phyloP scores from a whole-genome alignment of 23 tunicate species.

The Trididemnum nubilum region DNA sequence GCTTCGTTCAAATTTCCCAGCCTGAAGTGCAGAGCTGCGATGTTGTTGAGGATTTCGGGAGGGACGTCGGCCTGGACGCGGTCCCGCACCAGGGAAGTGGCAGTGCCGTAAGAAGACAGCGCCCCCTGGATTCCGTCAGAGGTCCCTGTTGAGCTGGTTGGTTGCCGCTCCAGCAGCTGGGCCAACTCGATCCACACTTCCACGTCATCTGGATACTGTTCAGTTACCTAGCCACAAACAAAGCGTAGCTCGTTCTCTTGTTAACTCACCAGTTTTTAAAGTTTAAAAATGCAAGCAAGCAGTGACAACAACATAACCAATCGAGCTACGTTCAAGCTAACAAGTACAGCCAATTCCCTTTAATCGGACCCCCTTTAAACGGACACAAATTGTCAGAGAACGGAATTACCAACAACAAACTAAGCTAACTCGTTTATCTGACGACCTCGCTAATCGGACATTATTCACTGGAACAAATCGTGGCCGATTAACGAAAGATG shows the following conservation, averaged over 20 bases:
- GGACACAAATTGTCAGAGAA: too few species aligned
- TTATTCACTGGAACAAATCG: too few species aligned
- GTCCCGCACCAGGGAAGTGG: constrained; percentile 78
- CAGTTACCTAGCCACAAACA: constrained; percentile 53
- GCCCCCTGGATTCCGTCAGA: constrained; percentile 90
- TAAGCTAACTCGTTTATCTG: too few species aligned
- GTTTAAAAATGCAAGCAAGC: neutral
- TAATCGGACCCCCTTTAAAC: too few species aligned
- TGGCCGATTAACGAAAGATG: too few species aligned
- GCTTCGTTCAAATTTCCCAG: constrained; percentile 97
- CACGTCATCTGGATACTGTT: constrained; percentile 88
- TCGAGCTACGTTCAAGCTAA: neutral
- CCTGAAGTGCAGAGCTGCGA: constrained; percentile 95
- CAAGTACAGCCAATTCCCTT: neutral
- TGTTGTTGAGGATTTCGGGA: constrained; percentile 93
- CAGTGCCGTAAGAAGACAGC: constrained; percentile 85
- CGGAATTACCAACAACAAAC: too few species aligned
- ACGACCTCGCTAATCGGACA: too few species aligned
- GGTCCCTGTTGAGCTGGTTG: constrained; percentile 44
- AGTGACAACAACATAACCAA: neutral
- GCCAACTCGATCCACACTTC: constrained; percentile 98
- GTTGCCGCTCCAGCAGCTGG: constrained; percentile 86
- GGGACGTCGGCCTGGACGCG: constrained; percentile 87
- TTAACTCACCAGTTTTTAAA: neutral
- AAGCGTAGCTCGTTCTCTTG: neutral